phyloP scores from a whole-genome alignment of 2,888 invertebrate genomes.

The Idaea biselata region DNA sequence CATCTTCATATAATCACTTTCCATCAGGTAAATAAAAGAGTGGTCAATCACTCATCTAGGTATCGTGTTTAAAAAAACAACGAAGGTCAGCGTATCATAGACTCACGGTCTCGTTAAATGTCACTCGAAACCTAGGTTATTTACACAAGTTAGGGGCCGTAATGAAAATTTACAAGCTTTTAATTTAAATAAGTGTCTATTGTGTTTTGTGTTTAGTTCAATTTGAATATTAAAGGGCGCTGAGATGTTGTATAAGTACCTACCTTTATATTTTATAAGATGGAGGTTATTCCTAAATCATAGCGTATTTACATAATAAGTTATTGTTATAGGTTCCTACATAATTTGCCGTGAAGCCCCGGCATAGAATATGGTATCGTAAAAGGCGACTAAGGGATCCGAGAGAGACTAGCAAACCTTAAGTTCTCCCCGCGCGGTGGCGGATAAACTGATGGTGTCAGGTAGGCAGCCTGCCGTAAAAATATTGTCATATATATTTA shows the following conservation, averaged over 20 bases:
- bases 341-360: no score
- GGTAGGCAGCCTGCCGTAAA: no score
- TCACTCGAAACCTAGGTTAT: slow-evolving; percentile 1
- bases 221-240: neutral
- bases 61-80: no score
- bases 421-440: no score
- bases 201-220: neutral
- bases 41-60: no score
- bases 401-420: no score
- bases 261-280: neutral
- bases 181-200: slow-evolving; percentile 1
- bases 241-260: neutral
- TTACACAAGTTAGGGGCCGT: neutral
- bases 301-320: slow-evolving; percentile 4
- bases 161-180: slow-evolving; percentile 1
- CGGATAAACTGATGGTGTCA: no score
- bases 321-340: neutral
- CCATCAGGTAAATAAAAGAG: no score
- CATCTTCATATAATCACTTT: no score
- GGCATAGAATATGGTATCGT: no score
- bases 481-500: no score
- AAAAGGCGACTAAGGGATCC: no score
- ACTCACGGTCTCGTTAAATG: neutral
- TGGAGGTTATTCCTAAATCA: neutral
- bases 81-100: neutral